A percentile compares a stretch with the other conserved stretches of the same genome.
These are phyloP conservation scores for Intellagama lesueurii DNA, from an alignment of 2,797 vertebrate genomes.

Conservation along the genomic window DNA sequence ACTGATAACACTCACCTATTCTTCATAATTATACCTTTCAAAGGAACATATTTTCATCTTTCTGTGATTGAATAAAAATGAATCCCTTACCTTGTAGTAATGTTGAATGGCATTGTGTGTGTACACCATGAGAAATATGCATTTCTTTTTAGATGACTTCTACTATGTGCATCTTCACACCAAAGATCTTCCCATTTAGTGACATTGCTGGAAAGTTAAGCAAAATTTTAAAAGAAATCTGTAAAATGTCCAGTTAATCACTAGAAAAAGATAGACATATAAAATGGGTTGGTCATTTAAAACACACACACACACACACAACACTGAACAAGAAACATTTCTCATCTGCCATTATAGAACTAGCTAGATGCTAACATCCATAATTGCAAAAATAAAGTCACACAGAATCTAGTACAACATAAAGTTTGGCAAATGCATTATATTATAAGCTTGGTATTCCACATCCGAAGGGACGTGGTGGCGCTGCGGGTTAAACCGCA, in stretches of 20 bases:
- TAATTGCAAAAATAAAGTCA: too few relatives aligned
- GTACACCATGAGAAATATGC: slow-evolving; percentile 59
- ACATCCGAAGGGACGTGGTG: too few relatives aligned
- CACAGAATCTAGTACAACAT: too few relatives aligned
- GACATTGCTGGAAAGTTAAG: slow-evolving; percentile 57
- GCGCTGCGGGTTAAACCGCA: too few relatives aligned
- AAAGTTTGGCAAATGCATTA: too few relatives aligned
- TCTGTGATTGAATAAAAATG: slow-evolving; percentile 47
- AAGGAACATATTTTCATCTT: slow-evolving; percentile 38
- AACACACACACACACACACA: background rate
- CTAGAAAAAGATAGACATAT: background rate
- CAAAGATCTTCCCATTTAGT: slow-evolving; percentile 54
- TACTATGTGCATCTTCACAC: slow-evolving; percentile 59
- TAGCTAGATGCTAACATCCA: too few relatives aligned
- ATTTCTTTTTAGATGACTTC: slow-evolving; percentile 62
- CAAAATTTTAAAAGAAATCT: slow-evolving; percentile 35
- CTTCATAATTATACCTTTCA: slow-evolving; percentile 39
- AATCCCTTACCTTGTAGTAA: slow-evolving; percentile 67
- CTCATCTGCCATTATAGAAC: too few relatives aligned
- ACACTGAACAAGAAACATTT: too few relatives aligned
- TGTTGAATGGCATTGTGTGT: slow-evolving; percentile 46
- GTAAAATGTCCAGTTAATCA: background rate
- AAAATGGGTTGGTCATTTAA: slow-evolving; percentile 14
- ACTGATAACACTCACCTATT: slow-evolving; percentile 36
- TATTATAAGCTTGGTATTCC: too few relatives aligned